Evolutionary conservation across 1,140 invertebrate genomes (phyloP).

Genomic region (Nylanderia fulva): DNA sequence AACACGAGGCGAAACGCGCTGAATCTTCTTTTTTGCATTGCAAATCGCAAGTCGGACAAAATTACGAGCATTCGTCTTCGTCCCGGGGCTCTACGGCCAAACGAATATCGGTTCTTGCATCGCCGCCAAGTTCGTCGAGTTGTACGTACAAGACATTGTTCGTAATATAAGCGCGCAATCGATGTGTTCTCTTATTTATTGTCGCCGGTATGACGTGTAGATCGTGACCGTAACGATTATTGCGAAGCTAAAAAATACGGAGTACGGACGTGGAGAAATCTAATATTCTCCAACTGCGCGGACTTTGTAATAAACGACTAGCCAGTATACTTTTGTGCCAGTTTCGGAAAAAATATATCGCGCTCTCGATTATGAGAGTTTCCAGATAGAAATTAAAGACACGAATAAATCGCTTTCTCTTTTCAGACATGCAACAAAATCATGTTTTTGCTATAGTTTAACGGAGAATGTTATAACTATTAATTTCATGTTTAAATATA

Average conservation of each 20-base stretch:
- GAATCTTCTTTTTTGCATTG: slow-evolving; percentile 55
- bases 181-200: slow-evolving; percentile 23
- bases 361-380: neutral
- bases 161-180: slow-evolving; percentile 25
- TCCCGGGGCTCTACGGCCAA: neutral
- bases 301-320: neutral
- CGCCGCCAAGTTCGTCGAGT: slow-evolving; percentile 4
- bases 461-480: too few species aligned
- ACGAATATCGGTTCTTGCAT: slow-evolving; percentile 1
- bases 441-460: too few species aligned
- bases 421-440: too few species aligned
- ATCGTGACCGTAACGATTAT: slow-evolving; percentile 37
- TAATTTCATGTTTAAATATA: too few species aligned
- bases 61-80: slow-evolving; percentile 50
- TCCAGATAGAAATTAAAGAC: neutral
- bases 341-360: neutral
- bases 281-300: neutral
- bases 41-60: slow-evolving; percentile 45
- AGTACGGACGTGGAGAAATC: neutral
- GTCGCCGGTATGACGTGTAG: neutral
- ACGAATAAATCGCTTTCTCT: neutral
- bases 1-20: slow-evolving; percentile 43
- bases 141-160: slow-evolving; percentile 15
- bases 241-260: slow-evolving; percentile 8
- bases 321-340: neutral